Base-by-base conservation (phyloP, 2,888 invertebrate genomes). In the Archips crataeganus region DNA sequence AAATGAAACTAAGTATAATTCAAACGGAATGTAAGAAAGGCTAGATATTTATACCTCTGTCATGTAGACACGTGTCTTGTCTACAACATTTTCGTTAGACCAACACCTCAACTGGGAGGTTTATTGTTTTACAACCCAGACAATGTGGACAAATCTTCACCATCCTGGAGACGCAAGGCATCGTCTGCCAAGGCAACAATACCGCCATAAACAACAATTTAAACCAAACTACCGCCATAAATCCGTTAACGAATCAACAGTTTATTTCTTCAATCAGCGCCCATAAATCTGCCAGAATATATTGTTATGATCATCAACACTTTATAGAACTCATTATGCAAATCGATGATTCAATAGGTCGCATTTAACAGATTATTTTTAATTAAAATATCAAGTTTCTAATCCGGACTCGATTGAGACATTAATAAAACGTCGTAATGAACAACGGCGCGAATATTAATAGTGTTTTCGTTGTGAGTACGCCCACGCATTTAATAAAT, bases 261-360 rank as follows among this genome's bases (percentile, higher is more conserved):
- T 63, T 73, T 63, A 64, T 73, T 60, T 49, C 42, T 68, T 45
- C 63, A 74, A 69, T 70, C 64, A 70, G 59, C 32, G 45, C 15
- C 65, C 42, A 74, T 74, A 74, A 74, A 74, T 74, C 74, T 61
- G 74, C 69, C 74, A 74, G 57, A 64, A 51, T 60, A 54, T 59
- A 70, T 74, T 74, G 74, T 74, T 74, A 74, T 74, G 74, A 74
- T 74, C 70, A 74, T 74, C 47, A 74, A 74, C 69, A 74, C 74
- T 74, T 69, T 73, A 73, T 69, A 69, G 51, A 42, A 74, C 39
- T 74, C 60, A 74, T 74, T 70, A 74, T 74, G 74, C 69, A 64
- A 74, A 74, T 74, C 64, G 64, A 39, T 74, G 69, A 74, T 74
- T 66, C 74, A 74, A 73, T 70, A 66, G 74, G 64, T 70, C 64